A percentile compares a stretch with the other conserved stretches of the same genome.
Evolutionary conservation across 2,888 invertebrate species (phyloP).

Genomic region (Hermaeophaga mercurialis): DNA sequence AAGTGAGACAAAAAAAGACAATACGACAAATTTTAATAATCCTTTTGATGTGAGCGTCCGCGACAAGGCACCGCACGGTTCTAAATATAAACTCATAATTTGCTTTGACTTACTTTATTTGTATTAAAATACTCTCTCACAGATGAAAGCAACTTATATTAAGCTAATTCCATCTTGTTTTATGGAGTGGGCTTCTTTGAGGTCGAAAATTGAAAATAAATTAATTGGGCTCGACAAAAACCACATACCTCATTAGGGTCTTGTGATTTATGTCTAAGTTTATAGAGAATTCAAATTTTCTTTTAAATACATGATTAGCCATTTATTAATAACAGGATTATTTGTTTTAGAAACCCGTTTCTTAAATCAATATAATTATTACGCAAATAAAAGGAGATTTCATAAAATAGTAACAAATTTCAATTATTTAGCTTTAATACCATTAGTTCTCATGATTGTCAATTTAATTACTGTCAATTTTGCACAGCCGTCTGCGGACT

Average conservation of each 20-base stretch:
- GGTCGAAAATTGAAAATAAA: background rate
- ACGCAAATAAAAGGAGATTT: too few relatives aligned
- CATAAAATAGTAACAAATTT: too few relatives aligned
- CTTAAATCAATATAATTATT: too few relatives aligned
- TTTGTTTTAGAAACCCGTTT: too few relatives aligned
- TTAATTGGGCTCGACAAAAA: background rate
- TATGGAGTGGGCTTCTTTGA: constrained; percentile 10
- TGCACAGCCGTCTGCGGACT: too few relatives aligned
- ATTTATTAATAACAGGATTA: too few relatives aligned
- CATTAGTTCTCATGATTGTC: too few relatives aligned
- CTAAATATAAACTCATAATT: constrained; percentile 25
- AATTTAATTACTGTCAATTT: too few relatives aligned
- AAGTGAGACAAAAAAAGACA: constrained; percentile 17
- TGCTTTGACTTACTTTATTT: constrained; percentile 15
- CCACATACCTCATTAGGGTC: background rate
- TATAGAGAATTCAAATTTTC: background rate
- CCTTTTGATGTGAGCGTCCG: constrained; percentile 22
- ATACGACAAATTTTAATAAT: constrained; percentile 20
- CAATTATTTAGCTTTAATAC: too few relatives aligned
- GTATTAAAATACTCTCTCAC: constrained; percentile 27
- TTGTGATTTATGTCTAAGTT: background rate
- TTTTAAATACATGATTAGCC: too few relatives aligned
- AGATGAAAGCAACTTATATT: constrained; percentile 25
- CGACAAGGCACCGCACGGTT: constrained; percentile 4
- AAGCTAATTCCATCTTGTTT: constrained; percentile 15